These are phyloP conservation scores for Tokudaia muenninki DNA, from an alignment of 2,797 vertebrate species.

Conservation along the genomic window DNA sequence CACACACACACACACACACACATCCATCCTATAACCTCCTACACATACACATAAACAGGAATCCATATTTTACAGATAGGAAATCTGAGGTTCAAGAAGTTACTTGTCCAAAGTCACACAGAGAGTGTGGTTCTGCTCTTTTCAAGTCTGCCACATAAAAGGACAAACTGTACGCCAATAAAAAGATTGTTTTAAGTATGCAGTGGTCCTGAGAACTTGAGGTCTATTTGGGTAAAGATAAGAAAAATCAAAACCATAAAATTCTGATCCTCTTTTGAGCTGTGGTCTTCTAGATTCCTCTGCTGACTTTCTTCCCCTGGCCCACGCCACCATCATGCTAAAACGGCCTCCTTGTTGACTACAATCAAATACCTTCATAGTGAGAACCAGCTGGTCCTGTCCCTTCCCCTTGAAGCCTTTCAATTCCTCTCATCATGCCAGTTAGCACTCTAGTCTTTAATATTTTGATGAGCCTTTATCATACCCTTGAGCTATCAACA, in stretches of 20 bases:
- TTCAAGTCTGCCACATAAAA: background rate
- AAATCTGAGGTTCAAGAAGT: background rate
- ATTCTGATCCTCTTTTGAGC: background rate
- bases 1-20: background rate
- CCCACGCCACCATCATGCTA: background rate
- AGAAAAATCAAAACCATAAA: background rate
- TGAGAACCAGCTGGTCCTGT: background rate
- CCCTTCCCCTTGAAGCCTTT: background rate
- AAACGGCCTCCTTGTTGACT: background rate
- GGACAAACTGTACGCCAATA: background rate
- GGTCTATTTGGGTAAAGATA: background rate
- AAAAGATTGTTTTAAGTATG: background rate
- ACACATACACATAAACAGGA: background rate
- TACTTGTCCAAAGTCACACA: background rate
- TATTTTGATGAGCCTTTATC: background rate
- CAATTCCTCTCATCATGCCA: background rate
- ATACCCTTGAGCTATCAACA: background rate
- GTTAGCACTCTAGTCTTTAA: background rate
- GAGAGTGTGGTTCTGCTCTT: background rate
- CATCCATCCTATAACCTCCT: background rate
- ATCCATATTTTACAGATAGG: background rate
- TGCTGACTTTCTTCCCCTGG: background rate
- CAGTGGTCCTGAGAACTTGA: conserved; percentile 13
- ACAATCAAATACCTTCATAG: background rate
- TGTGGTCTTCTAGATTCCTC: background rate